Conservation (phyloP, 2,113 vertebrate species). For the Trachemys scripta region DNA sequence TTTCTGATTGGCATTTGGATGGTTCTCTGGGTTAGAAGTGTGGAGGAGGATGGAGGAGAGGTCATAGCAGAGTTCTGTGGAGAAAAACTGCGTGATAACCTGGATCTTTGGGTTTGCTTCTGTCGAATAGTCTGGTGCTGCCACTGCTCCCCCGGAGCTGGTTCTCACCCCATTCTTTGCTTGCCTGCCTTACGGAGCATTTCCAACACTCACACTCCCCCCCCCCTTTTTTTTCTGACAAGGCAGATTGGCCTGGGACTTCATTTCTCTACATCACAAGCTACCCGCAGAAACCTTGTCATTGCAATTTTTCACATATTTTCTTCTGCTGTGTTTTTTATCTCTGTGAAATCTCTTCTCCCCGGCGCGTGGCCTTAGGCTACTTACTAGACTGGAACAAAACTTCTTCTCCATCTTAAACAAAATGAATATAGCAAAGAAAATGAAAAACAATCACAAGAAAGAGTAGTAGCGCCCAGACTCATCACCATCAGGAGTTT, state of each 20-base stretch:
- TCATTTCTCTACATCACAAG: slow-evolving; percentile 56
- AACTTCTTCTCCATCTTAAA: slow-evolving; percentile 35
- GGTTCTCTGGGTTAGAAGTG: slow-evolving; percentile 23
- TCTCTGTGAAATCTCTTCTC: slow-evolving; percentile 58
- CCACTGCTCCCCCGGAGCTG: not conserved
- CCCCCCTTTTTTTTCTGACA: not conserved
- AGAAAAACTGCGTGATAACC: not conserved
- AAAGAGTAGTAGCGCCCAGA: not conserved
- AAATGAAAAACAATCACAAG: not conserved
- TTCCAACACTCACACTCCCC: not conserved
- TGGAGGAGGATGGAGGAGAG: not conserved
- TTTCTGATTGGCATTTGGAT: not conserved
- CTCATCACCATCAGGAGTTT: not conserved
- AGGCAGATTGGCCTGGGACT: slow-evolving; percentile 30
- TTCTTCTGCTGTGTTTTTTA: slow-evolving; percentile 52
- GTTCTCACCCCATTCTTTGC: not conserved
- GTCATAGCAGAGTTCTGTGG: not conserved
- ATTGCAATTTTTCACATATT: slow-evolving; percentile 58
- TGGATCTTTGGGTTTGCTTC: slow-evolving; percentile 21
- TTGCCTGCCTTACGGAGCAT: slow-evolving; percentile 42
- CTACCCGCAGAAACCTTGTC: slow-evolving; percentile 55
- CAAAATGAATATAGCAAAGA: slow-evolving; percentile 38
- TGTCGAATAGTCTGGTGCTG: not conserved
- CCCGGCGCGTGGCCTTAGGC: not conserved
- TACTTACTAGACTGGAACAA: slow-evolving; percentile 34